Evolutionary conservation across 2,888 invertebrate species (phyloP).

Genomic region (Junonia oenone): DNA sequence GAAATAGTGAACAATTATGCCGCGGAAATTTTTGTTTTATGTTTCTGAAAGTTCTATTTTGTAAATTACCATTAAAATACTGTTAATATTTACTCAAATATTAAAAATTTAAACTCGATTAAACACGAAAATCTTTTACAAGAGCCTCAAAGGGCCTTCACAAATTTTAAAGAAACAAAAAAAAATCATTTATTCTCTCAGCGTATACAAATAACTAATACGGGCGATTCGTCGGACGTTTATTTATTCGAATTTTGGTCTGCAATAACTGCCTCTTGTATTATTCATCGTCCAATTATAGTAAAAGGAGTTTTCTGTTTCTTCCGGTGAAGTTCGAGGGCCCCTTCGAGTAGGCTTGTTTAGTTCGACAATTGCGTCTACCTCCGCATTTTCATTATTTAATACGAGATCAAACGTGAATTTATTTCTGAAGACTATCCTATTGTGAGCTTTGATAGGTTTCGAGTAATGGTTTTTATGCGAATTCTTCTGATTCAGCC

Average conservation of each 20-base stretch:
- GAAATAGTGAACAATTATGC: neutral
- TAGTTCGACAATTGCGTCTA: constrained; percentile 56
- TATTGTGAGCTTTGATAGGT: constrained; percentile 25
- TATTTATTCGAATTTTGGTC: constrained; percentile 57
- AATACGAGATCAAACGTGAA: constrained; percentile 53
- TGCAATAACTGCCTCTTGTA: constrained; percentile 74
- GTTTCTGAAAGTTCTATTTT: neutral
- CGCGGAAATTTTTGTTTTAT: neutral
- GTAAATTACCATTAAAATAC: too few species aligned
- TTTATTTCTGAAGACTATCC: constrained; percentile 31
- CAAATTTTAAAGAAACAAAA: constrained; percentile 6
- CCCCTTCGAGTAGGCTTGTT: constrained; percentile 54
- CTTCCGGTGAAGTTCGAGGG: constrained; percentile 37
- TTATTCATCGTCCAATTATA: constrained; percentile 80
- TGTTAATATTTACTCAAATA: neutral
- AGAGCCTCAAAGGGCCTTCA: neutral
- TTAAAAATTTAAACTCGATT: neutral
- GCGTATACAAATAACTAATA: constrained; percentile 22
- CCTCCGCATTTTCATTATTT: constrained; percentile 55
- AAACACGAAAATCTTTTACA: neutral
- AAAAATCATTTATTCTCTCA: constrained; percentile 16
- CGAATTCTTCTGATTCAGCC: constrained; percentile 6
- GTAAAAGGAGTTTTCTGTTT: constrained; percentile 73
- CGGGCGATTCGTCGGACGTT: constrained; percentile 42
- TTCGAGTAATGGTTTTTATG: constrained; percentile 10